Conservation (phyloP, 2,797 vertebrate genomes). For the Macrochelys suwanniensis region DNA sequence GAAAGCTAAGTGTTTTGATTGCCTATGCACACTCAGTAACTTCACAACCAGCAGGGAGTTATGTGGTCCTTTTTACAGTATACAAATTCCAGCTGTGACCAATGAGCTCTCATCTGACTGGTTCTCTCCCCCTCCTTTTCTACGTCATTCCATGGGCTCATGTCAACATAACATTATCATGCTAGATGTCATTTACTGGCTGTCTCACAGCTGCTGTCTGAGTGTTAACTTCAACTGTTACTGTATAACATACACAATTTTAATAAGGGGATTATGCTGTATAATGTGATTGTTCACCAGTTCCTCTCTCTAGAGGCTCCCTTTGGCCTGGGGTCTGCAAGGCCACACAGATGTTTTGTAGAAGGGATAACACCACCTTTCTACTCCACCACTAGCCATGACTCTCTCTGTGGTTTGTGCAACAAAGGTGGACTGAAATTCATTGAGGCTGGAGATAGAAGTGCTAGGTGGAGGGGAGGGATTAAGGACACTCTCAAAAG, state of each 20-base stretch:
- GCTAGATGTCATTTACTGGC: background rate
- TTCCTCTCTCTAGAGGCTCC: background rate
- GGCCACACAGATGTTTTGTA: background rate
- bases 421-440: background rate
- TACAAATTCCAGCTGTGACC: conserved; percentile 42
- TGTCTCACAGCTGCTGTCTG: background rate
- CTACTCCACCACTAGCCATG: background rate
- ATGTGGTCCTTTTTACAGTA: conserved; percentile 54
- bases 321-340: background rate
- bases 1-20: conserved; percentile 45
- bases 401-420: background rate
- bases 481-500: background rate
- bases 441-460: background rate
- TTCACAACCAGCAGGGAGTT: background rate
- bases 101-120: background rate
- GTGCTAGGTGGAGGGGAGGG: background rate
- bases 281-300: accelerated
- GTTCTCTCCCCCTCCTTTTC: background rate
- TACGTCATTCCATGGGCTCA: background rate
- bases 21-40: too few species aligned
- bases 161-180: background rate
- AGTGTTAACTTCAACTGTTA: background rate
- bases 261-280: background rate
- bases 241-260: background rate
- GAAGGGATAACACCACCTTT: background rate